Evolutionary conservation across 2,888 invertebrate species (phyloP).

Genomic region (Cryptophagus acutangulus): DNA sequence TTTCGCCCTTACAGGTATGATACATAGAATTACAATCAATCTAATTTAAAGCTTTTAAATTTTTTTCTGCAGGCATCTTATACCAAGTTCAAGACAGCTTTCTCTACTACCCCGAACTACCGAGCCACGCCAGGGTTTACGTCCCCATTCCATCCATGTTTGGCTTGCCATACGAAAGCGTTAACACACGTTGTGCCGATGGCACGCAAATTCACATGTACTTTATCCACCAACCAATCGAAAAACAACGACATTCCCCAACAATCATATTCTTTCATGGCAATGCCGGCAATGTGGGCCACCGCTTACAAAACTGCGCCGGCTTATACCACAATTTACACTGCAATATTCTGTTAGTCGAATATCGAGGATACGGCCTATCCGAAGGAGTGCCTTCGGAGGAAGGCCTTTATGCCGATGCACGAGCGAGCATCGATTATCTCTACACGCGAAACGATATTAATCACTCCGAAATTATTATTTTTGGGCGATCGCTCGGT

Average conservation of each 20-base stretch:
- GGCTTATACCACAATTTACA: constrained; percentile 76
- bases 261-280: constrained; percentile 91
- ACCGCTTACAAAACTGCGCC: constrained; percentile 82
- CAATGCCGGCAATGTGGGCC: constrained; percentile 96
- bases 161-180: constrained; percentile 81
- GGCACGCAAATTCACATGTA: constrained; percentile 76
- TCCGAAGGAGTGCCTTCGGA: constrained; percentile 87
- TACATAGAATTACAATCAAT: background rate
- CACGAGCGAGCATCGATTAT: constrained; percentile 81
- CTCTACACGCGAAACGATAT: constrained; percentile 75
- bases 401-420: constrained; percentile 81
- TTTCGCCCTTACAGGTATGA: constrained; percentile 67
- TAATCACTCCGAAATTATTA: constrained; percentile 75
- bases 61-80: constrained; percentile 60
- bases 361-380: constrained; percentile 91
- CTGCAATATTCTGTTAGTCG: constrained; percentile 87
- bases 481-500: constrained; percentile 89
- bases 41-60: constrained; percentile 5
- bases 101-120: constrained; percentile 85
- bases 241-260: constrained; percentile 64
- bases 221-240: constrained; percentile 69
- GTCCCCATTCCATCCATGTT: constrained; percentile 83
- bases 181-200: constrained; percentile 70
- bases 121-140: constrained; percentile 81
- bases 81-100: constrained; percentile 83